These are phyloP conservation scores for Theretra japonica DNA, from an alignment of 2,888 invertebrate genomes.

Conservation along the genomic window DNA sequence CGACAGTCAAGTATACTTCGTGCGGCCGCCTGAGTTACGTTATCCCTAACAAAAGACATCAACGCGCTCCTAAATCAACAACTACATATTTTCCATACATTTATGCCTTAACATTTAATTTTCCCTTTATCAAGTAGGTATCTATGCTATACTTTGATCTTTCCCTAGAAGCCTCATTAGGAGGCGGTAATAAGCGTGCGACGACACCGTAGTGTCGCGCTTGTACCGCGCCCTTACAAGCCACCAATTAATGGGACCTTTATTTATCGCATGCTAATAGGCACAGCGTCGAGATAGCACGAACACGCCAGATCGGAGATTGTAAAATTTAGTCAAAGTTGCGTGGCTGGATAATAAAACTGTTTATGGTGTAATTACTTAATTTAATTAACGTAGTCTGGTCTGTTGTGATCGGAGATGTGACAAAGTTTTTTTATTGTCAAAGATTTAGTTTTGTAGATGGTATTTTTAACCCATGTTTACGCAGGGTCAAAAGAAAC, in stretches of 20 bases:
- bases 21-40: not conserved
- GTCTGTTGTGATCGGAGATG: too few relatives aligned
- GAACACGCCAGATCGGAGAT: conserved; percentile 8
- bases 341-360: not conserved
- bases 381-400: not conserved
- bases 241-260: conserved; percentile 24
- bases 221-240: conserved; percentile 22
- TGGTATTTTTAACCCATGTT: too few relatives aligned
- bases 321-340: conserved; percentile 7
- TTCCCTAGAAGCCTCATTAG: conserved; percentile 15
- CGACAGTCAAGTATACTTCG: not conserved
- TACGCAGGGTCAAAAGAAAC: too few relatives aligned
- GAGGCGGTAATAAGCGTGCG: conserved; percentile 28
- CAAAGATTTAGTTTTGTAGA: too few relatives aligned
- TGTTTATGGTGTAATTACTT: conserved; percentile 8
- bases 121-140: not conserved
- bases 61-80: not conserved
- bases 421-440: too few relatives aligned
- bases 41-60: conserved; percentile 1
- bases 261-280: conserved; percentile 21
- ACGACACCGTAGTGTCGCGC: conserved; percentile 15
- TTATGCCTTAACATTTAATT: not conserved
- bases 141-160: not conserved
- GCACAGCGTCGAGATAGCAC: conserved; percentile 25
- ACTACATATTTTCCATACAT: not conserved